A percentile compares a stretch with the other conserved stretches of the same genome.
Evolutionary conservation across 2,797 vertebrate species (phyloP).

Genomic region (Sebastiscus albofasciatus): DNA sequence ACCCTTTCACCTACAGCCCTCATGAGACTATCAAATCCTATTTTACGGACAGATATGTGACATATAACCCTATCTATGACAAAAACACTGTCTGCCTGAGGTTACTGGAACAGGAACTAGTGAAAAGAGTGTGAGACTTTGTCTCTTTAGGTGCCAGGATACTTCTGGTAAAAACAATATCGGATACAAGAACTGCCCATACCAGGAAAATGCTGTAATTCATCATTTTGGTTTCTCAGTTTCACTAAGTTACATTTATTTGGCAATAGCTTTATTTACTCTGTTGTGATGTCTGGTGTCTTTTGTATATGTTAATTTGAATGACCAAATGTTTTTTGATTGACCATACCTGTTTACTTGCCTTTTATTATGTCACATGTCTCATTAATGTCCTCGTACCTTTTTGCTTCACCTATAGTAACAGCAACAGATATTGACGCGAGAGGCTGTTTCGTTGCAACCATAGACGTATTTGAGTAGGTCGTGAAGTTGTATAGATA

Average conservation of each 20-base stretch:
- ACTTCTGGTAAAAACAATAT: slow-evolving; percentile 10
- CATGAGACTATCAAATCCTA: not conserved
- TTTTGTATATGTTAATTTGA: slow-evolving; percentile 58
- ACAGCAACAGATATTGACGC: slow-evolving; percentile 12
- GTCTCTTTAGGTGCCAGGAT: slow-evolving; percentile 20
- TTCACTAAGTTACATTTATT: slow-evolving; percentile 35
- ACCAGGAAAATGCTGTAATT: slow-evolving; percentile 15
- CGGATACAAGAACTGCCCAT: slow-evolving; percentile 28
- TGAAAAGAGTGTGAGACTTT: slow-evolving; percentile 9
- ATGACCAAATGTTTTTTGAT: slow-evolving; percentile 62
- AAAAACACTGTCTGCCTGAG: not conserved
- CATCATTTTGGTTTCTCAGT: slow-evolving; percentile 26
- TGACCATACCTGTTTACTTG: slow-evolving; percentile 33
- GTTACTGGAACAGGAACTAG: slow-evolving; percentile 16
- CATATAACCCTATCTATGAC: not conserved
- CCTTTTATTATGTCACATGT: slow-evolving; percentile 34
- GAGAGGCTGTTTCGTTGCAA: slow-evolving; percentile 40
- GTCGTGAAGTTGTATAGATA: slow-evolving; percentile 36
- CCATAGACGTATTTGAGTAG: slow-evolving; percentile 45
- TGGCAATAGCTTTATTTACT: slow-evolving; percentile 48
- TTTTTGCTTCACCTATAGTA: slow-evolving; percentile 40
- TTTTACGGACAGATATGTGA: not conserved
- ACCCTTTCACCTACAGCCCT: not conserved
- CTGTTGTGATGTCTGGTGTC: slow-evolving; percentile 40
- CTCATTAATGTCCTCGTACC: slow-evolving; percentile 34